phyloP scores from a whole-genome alignment of 2,797 vertebrate species.

The Oryzias sinensis region DNA sequence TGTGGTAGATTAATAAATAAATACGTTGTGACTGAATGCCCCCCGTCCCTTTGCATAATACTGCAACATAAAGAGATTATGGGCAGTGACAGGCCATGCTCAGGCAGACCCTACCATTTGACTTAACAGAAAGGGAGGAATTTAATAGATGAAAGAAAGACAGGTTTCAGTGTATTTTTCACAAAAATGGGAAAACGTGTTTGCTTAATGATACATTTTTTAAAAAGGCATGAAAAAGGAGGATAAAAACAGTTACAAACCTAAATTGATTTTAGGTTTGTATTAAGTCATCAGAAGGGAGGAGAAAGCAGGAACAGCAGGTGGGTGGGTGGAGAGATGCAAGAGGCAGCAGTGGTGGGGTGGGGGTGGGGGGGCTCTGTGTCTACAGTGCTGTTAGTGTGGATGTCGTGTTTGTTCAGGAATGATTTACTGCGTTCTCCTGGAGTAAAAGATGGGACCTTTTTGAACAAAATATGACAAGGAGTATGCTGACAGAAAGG shows the following conservation, averaged over 20 bases:
- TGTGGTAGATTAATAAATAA: conserved; percentile 72
- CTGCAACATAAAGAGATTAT: conserved; percentile 73
- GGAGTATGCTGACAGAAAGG: conserved; percentile 24
- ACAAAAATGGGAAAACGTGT: no score
- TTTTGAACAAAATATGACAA: conserved; percentile 37
- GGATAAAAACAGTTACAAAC: not conserved
- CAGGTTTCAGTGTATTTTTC: conserved; percentile 3
- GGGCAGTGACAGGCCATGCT: conserved; percentile 58
- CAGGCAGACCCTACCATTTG: conserved; percentile 67
- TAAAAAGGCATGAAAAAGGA: not conserved
- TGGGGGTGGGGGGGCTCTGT: conserved; percentile 27
- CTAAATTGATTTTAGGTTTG: conserved; percentile 1
- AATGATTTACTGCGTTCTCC: conserved; percentile 37
- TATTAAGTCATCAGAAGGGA: conserved; percentile 37
- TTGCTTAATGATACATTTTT: no score
- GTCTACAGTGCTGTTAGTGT: conserved; percentile 61
- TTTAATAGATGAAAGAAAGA: not conserved
- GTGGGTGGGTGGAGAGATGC: conserved; percentile 36
- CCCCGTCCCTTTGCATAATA: conserved; percentile 45
- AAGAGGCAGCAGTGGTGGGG: conserved; percentile 1
- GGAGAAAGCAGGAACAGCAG: conserved; percentile 50
- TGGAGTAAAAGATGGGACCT: conserved; percentile 20
- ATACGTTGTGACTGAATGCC: conserved; percentile 50
- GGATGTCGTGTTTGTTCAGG: conserved; percentile 42
- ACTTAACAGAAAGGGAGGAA: conserved; percentile 33